Percentiles rank a stretch among this genome's conserved stretches.
These are phyloP conservation scores for Periophthalmus magnuspinnatus DNA, from an alignment of 2,797 vertebrate genomes.

Conservation along the genomic window DNA sequence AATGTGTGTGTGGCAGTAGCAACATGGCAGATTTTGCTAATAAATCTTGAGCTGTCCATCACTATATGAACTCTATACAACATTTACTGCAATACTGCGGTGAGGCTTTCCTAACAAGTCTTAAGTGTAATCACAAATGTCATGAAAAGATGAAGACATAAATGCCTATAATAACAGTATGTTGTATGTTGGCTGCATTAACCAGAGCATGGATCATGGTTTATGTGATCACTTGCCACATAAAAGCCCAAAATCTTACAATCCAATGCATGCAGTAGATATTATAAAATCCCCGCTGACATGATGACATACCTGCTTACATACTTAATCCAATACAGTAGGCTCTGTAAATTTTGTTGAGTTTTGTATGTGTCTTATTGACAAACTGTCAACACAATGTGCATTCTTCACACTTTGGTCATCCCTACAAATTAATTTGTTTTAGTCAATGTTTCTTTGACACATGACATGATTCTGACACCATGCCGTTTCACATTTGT, in stretches of 20 bases:
- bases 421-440: too few relatives aligned
- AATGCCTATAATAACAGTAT: neutral
- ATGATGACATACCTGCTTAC: too few relatives aligned
- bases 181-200: neutral
- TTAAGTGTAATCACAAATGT: neutral
- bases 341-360: neutral
- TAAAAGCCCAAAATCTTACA: neutral
- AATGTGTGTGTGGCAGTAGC: neutral
- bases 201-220: neutral
- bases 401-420: neutral
- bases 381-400: neutral
- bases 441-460: too few relatives aligned
- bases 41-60: too few relatives aligned
- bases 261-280: neutral
- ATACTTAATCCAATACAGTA: neutral
- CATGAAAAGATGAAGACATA: too few relatives aligned
- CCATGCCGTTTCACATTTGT: too few relatives aligned
- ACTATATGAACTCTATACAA: too few relatives aligned
- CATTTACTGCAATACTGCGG: too few relatives aligned
- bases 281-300: neutral
- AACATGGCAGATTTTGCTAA: too few relatives aligned
- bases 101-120: too few relatives aligned
- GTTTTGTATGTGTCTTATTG: too few relatives aligned
- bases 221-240: neutral
- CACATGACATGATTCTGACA: neutral